Conservation (phyloP, 2,888 invertebrate genomes). For the Noctua fimbriata region DNA sequence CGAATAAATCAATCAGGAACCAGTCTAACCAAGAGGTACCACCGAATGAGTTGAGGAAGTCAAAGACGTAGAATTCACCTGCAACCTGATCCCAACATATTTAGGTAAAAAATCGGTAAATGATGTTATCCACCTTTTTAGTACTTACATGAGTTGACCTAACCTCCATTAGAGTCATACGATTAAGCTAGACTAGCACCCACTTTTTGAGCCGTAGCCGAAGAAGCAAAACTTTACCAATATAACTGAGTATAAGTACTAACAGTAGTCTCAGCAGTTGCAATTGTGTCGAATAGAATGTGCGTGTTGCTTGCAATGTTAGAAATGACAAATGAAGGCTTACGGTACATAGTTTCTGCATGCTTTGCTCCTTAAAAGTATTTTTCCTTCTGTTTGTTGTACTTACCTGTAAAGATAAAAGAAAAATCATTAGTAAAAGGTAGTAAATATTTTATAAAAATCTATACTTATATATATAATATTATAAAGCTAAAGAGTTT, state of each 20-base stretch:
- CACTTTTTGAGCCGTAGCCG: background rate
- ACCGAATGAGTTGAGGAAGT: background rate
- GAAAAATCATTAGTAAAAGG: constrained; percentile 26
- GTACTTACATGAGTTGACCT: background rate
- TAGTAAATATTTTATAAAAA: background rate
- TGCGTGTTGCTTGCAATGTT: constrained; percentile 22
- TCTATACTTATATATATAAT: no score
- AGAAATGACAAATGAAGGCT: constrained; percentile 33
- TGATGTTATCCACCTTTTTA: background rate
- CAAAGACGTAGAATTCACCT: background rate
- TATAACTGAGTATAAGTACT: background rate
- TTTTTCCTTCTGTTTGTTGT: background rate
- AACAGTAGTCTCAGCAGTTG: background rate
- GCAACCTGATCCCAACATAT: background rate
- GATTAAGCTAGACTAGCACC: background rate
- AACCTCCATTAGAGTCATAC: background rate
- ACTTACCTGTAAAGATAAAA: constrained; percentile 68
- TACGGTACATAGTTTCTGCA: constrained; percentile 13
- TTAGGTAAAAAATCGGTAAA: background rate
- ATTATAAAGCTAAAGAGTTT: no score
- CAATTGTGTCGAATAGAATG: constrained; percentile 44
- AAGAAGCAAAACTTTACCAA: background rate
- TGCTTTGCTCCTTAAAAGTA: background rate
- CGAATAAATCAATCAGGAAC: background rate
- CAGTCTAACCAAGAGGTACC: background rate